Evolutionary conservation across 2,113 vertebrate genomes (phyloP).

Genomic region (Buteo buteo): DNA sequence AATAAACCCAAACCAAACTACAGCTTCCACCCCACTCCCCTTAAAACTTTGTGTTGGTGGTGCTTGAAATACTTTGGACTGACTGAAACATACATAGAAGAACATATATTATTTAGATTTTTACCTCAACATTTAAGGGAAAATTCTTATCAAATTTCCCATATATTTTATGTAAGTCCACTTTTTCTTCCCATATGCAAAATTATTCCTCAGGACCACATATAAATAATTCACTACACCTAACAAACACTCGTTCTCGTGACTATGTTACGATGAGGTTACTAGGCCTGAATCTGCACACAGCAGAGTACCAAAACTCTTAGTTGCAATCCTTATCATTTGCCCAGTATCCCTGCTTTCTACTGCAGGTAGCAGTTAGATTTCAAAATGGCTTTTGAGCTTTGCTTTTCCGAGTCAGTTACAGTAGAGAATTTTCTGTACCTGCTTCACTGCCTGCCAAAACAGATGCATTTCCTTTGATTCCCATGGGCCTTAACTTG

Average conservation of each 20-base stretch:
- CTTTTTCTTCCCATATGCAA: not conserved
- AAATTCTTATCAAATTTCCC: not conserved
- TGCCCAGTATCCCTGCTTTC: not conserved
- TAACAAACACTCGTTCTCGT: not conserved
- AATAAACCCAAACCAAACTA: not conserved
- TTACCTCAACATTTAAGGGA: not conserved
- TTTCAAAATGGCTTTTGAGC: not conserved
- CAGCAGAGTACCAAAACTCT: not conserved
- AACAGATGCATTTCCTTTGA: not conserved
- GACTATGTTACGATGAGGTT: not conserved
- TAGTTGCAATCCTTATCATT: not conserved
- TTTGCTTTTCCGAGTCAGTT: not conserved
- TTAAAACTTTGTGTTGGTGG: rapidly evolving
- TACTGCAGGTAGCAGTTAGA: not conserved
- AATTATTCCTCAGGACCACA: not conserved
- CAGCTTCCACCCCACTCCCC: rapidly evolving
- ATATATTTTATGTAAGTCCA: not conserved
- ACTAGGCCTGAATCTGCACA: not conserved
- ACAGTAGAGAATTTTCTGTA: not conserved
- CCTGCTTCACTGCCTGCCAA: not conserved
- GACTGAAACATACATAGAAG: not conserved
- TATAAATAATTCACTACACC: not conserved
- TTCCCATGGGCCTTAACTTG: not conserved
- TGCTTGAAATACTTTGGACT: not conserved
- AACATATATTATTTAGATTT: not conserved